Conservation (phyloP, 2,888 invertebrate genomes). For the Trichacis sp. region DNA sequence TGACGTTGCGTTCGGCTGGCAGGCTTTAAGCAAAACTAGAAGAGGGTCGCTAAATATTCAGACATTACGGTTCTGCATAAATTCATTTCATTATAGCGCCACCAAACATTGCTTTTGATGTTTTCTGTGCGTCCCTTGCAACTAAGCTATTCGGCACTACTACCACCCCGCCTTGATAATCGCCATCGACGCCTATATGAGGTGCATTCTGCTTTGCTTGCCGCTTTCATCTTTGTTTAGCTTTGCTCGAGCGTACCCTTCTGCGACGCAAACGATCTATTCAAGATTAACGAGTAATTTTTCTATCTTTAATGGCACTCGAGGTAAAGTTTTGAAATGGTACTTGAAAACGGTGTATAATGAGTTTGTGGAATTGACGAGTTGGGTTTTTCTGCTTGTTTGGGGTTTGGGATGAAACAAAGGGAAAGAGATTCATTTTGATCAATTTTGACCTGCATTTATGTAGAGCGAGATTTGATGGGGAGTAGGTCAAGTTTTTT, state of each 20-base stretch:
- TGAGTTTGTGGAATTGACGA: not conserved
- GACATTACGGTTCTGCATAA: conserved; percentile 77
- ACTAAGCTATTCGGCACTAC: conserved; percentile 46
- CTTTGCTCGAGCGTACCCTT: conserved; percentile 33
- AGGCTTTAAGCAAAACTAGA: conserved; percentile 65
- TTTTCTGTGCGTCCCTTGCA: conserved; percentile 57
- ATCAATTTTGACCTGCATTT: too few species aligned
- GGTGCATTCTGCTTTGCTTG: conserved; percentile 31
- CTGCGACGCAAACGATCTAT: conserved; percentile 31
- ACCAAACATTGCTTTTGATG: conserved; percentile 74
- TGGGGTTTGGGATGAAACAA: too few species aligned
- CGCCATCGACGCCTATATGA: conserved; percentile 43
- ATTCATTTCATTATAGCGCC: conserved; percentile 75
- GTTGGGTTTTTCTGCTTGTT: not conserved
- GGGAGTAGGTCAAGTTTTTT: too few species aligned
- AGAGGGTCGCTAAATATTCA: conserved; percentile 68
- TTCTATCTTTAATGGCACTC: conserved; percentile 16
- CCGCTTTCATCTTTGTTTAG: conserved; percentile 35
- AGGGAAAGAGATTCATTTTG: too few species aligned
- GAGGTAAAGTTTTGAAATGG: conserved; percentile 14
- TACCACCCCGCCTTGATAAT: conserved; percentile 40
- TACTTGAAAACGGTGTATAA: not conserved
- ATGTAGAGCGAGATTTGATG: too few species aligned
- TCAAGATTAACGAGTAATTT: conserved; percentile 36
- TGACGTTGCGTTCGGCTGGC: conserved; percentile 51